Evolutionary conservation across 2,113 vertebrate species (phyloP), one percentile per base, ranked within the genome.

Genomic region (Myiagra hebetior): DNA sequence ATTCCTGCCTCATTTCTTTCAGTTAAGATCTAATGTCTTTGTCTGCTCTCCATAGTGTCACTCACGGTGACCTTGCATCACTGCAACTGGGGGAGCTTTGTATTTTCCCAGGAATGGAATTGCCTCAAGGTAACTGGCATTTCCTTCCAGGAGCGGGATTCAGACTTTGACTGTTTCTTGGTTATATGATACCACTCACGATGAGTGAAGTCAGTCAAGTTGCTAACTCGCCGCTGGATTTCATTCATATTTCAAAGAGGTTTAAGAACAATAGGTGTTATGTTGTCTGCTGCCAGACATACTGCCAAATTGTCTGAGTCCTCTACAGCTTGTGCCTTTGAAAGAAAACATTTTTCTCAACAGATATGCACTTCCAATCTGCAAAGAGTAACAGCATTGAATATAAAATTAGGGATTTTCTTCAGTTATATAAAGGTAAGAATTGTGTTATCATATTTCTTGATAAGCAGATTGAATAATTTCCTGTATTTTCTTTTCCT

Each of bases 201-300:
- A 83, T 70, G 75, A 87, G 65, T 55, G 49, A 93, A 93, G 56
- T 59, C 59, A 46, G 55, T 9, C 2, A 0, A 35, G 30, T 49
- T 91, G 85, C 41, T 93, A 83, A 81, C 78, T 52, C 75, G 91
- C 82, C 70, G 12, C n/a, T 88, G 72, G 35, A 81, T 85, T 94
- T 92, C 55, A 56, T 94, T 97, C 69, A n/a, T 67, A 64, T 88
- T 94, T 96, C 87, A 74, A 90, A 86, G 68, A 60, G 7, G 3
- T 84, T 89, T 77, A 93, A 52, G 82, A 89, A 85, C 63, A 92
- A 53, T 76, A 65, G 74, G 41, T 68, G 64, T 60, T 92, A 62
- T 39, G 30, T 59, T 87, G n/a, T 86, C 70, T 89, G 26, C 70
- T 90, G 46, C 57, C 87, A 93, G 77, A 87, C 28, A 23, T 28